Conservation (phyloP, 2,113 vertebrate species). For the Enhydra lutris region DNA sequence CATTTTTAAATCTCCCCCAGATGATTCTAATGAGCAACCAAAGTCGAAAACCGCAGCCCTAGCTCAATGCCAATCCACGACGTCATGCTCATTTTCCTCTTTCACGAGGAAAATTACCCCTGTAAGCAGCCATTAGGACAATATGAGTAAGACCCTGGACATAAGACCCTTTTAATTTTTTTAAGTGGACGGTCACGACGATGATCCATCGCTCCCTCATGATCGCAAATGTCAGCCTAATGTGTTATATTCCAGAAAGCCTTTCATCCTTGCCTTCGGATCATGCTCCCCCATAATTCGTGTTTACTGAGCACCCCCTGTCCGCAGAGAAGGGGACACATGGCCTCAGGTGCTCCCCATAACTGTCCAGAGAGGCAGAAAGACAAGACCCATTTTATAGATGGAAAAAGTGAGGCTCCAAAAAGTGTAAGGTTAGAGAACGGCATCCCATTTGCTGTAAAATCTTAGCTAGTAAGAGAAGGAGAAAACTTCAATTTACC, state of each 20-base stretch:
- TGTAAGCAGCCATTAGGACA: background rate
- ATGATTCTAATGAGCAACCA: background rate
- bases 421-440: background rate
- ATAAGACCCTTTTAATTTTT: background rate
- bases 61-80: background rate
- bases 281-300: background rate
- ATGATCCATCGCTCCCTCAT: background rate
- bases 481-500: background rate
- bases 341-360: background rate
- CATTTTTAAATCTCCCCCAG: background rate
- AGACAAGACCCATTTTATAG: background rate
- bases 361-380: background rate
- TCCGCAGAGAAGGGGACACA: background rate
- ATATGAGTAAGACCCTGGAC: background rate
- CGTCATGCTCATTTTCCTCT: background rate
- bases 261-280: background rate
- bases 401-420: background rate
- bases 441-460: background rate
- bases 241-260: background rate
- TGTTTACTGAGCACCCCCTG: background rate
- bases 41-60: background rate
- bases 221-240: background rate
- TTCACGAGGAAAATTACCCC: background rate
- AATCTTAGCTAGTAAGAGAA: background rate
- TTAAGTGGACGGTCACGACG: background rate